phyloP scores from a whole-genome alignment of 2,888 invertebrate genomes.

The Agriopis leucophaearia region DNA sequence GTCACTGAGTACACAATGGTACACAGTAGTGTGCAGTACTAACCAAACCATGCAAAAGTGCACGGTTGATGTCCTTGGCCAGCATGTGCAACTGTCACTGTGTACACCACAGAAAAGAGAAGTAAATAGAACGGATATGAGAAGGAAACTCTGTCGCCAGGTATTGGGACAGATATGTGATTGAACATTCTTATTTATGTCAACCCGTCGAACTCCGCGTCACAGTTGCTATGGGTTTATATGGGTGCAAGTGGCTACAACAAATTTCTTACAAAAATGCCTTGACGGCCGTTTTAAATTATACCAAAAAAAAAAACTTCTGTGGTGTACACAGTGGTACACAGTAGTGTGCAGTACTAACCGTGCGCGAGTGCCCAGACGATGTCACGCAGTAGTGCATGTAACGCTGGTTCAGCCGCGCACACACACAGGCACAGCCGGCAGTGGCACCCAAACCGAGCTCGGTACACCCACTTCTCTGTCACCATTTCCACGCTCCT shows the following conservation, averaged over 20 bases:
- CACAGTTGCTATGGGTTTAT: no score
- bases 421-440: constrained; percentile 72
- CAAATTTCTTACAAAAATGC: no score
- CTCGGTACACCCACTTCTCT: constrained; percentile 74
- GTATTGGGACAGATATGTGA: no score
- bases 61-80: constrained; percentile 50
- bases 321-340: not conserved
- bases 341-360: constrained; percentile 43
- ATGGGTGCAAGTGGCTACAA: no score
- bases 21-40: constrained; percentile 29
- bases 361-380: constrained; percentile 71
- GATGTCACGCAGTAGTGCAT: constrained; percentile 59
- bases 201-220: no score
- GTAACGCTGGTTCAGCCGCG: constrained; percentile 61
- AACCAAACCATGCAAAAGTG: constrained; percentile 72
- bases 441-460: constrained; percentile 77
- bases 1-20: not conserved
- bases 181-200: no score
- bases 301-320: no score
- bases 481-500: constrained; percentile 18
- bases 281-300: no score
- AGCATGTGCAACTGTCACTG: not conserved
- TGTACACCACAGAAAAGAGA: no score
- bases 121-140: no score
- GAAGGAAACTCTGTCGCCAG: no score